Percentiles rank a stretch among this genome's conserved stretches.
Conservation (phyloP, 2,113 vertebrate genomes). For the Meles meles region DNA sequence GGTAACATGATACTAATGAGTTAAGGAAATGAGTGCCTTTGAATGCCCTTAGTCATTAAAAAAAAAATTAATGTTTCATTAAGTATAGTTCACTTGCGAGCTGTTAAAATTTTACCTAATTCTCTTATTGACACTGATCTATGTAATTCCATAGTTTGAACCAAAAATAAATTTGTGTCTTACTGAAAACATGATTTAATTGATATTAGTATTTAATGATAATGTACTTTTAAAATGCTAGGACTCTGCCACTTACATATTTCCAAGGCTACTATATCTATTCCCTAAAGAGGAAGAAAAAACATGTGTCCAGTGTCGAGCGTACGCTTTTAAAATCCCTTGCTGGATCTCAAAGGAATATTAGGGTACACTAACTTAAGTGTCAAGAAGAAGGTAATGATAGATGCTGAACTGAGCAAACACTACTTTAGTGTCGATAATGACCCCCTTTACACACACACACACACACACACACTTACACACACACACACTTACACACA, state of each 20-base stretch:
- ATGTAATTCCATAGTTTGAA: neutral
- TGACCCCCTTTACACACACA: neutral
- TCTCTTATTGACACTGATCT: conserved; percentile 39
- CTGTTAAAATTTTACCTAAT: conserved; percentile 42
- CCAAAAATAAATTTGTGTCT: neutral
- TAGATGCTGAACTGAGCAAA: conserved; percentile 18
- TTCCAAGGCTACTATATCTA: neutral
- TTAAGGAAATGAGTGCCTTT: conserved; percentile 42
- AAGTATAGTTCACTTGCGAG: conserved; percentile 58
- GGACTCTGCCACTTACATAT: neutral
- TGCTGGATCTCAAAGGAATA: conserved; percentile 11
- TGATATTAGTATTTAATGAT: neutral
- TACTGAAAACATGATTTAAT: neutral
- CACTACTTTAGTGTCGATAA: neutral
- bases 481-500: neutral
- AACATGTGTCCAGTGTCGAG: neutral
- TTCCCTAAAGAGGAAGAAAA: conserved; percentile 26
- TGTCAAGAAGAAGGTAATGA: conserved; percentile 16
- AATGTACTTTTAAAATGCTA: neutral
- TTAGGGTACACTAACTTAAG: neutral
- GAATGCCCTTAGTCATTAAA: neutral
- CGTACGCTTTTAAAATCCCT: neutral
- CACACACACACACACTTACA: neutral
- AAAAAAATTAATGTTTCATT: conserved; percentile 36
- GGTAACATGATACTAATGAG: conserved; percentile 56